These are phyloP conservation scores for Dipodomys ordii DNA, from an alignment of 2,113 vertebrate species.

Conservation along the genomic window DNA sequence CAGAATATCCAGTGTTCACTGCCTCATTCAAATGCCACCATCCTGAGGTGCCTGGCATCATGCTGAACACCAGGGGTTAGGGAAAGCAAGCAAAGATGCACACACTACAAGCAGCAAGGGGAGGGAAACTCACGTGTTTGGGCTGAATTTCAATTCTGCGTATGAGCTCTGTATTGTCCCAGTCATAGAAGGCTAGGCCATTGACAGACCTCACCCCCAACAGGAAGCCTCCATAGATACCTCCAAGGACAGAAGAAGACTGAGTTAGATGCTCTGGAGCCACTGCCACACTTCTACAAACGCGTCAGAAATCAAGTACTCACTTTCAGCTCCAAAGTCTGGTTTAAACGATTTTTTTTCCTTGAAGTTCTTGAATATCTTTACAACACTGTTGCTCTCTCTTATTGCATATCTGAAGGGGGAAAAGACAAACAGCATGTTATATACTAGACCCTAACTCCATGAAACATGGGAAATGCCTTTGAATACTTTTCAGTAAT, in stretches of 20 bases:
- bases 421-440: conserved; percentile 20
- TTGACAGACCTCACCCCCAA: conserved; percentile 97
- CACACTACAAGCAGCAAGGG: not conserved
- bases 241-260: conserved; percentile 81
- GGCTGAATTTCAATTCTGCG: conserved; percentile 99
- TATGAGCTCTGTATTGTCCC: conserved; percentile 98
- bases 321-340: conserved; percentile 99
- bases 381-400: conserved; percentile 97
- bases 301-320: not conserved
- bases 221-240: conserved; percentile 97
- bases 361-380: conserved; percentile 99
- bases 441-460: conserved; percentile 46
- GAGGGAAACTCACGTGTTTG: conserved; percentile 92
- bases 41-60: not conserved
- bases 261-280: conserved; percentile 12
- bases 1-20: conserved; percentile 20
- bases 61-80: not conserved
- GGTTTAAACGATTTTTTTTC: conserved; percentile 99
- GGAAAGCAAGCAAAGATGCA: not conserved
- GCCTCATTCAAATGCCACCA: not conserved
- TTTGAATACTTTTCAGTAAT: conserved; percentile 50
- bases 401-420: conserved; percentile 94
- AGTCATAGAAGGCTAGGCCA: conserved; percentile 98
- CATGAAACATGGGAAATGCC: conserved; percentile 15
- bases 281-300: conserved; percentile 41